phyloP scores from a whole-genome alignment of 2,113 vertebrate species.

The Melanerpes aurifrons region DNA sequence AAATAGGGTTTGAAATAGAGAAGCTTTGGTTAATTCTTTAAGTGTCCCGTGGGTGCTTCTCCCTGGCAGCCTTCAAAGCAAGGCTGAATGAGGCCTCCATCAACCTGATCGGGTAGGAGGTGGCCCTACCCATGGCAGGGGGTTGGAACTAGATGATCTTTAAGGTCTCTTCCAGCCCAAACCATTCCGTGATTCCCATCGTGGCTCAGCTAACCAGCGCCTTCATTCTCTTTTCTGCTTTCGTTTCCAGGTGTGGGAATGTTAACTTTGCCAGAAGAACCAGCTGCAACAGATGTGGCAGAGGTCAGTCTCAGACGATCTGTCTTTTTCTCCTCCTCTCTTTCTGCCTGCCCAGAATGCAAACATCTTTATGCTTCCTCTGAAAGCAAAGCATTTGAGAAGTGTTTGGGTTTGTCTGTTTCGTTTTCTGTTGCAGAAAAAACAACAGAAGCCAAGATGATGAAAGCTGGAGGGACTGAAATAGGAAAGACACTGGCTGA shows the following conservation, averaged over 20 bases:
- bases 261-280: constrained; percentile 98
- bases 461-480: constrained; percentile 98
- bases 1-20: accelerated
- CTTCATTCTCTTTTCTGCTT: neutral
- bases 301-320: constrained; percentile 76
- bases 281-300: constrained; percentile 94
- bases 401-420: neutral
- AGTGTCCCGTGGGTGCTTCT: accelerated
- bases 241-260: constrained; percentile 87
- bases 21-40: too few relatives aligned
- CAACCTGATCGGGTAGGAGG: too few relatives aligned
- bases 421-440: constrained; percentile 83
- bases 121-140: too few relatives aligned
- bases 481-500: constrained; percentile 98
- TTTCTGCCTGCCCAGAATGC: neutral
- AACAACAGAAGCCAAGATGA: constrained; percentile 98
- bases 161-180: too few relatives aligned
- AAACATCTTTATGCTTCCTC: too few relatives aligned
- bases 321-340: accelerated
- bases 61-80: too few relatives aligned
- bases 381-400: neutral
- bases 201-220: accelerated
- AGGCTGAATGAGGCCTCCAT: too few relatives aligned
- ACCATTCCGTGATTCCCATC: too few relatives aligned
- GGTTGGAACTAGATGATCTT: too few relatives aligned